phyloP scores from a whole-genome alignment of 2,797 vertebrate genomes.

The Dendrocincla fuliginosa region DNA sequence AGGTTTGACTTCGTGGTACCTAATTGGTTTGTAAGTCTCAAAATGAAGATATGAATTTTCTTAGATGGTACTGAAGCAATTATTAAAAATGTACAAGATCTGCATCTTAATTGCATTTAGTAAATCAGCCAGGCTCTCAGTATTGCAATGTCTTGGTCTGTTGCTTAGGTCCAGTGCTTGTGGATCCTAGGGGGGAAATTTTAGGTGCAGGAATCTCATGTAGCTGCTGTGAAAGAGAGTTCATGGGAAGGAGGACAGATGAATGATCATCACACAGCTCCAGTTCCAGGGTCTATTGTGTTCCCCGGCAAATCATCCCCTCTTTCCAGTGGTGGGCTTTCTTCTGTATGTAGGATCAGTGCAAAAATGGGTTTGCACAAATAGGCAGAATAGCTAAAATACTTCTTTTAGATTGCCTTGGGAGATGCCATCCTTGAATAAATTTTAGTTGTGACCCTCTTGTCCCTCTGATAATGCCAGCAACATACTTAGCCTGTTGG shows the following conservation, averaged over 20 bases:
- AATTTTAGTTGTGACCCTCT: neutral
- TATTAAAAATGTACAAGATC: rapidly evolving
- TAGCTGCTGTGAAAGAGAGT: neutral
- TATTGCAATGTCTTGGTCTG: neutral
- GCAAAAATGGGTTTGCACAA: neutral
- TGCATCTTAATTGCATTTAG: neutral
- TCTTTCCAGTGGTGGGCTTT: neutral
- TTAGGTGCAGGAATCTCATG: neutral
- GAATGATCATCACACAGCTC: neutral
- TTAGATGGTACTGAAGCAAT: neutral
- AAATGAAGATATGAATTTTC: neutral
- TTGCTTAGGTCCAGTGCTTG: neutral
- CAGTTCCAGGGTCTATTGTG: neutral
- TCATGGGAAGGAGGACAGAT: neutral
- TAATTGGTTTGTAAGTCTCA: neutral
- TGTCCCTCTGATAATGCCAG: neutral
- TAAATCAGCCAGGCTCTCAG: neutral
- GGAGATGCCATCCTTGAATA: neutral
- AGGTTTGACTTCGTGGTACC: neutral
- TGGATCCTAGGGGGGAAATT: neutral
- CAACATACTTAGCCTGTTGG: neutral
- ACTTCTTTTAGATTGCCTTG: neutral
- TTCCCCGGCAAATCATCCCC: neutral
- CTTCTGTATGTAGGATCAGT: neutral
- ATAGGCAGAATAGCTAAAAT: neutral